Evolutionary conservation across 92 coral and sea anemone genomes (phyloP).

Genomic region (Metridium senile): DNA sequence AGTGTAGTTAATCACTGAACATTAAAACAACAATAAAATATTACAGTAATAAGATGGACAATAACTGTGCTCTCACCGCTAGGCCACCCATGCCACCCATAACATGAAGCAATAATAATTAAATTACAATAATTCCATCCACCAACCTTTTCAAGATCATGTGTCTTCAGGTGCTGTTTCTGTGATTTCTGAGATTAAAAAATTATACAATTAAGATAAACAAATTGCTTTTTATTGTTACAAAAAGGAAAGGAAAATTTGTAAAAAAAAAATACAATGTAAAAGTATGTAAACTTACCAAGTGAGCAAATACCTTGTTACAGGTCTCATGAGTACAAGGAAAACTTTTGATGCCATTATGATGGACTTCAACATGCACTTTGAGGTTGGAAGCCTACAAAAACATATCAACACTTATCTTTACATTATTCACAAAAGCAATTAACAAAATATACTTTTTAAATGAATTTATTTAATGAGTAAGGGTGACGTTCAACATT

Average conservation of each 20-base stretch:
- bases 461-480: background rate
- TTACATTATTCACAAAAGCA: background rate
- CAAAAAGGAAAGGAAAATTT: background rate
- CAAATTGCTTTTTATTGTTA: too few relatives aligned
- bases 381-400: slow-evolving; percentile 73
- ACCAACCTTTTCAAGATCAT: background rate
- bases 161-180: slow-evolving; percentile 2
- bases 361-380: slow-evolving; percentile 71
- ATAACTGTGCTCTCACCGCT: too few relatives aligned
- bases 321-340: slow-evolving; percentile 75
- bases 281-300: slow-evolving; percentile 46
- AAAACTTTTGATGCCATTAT: slow-evolving; percentile 59
- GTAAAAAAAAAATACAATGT: background rate
- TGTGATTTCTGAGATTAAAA: slow-evolving; percentile 1
- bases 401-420: background rate
- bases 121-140: background rate
- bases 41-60: too few relatives aligned
- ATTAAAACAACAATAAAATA: too few relatives aligned
- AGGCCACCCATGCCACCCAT: too few relatives aligned
- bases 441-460: background rate
- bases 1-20: too few relatives aligned
- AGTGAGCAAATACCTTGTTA: slow-evolving; percentile 74
- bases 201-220: background rate
- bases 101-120: background rate
- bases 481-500: too few relatives aligned